Evolutionary conservation across 2,888 invertebrate species (phyloP), one percentile per base, ranked within the genome.

Genomic region (Megastigmus dorsalis): DNA sequence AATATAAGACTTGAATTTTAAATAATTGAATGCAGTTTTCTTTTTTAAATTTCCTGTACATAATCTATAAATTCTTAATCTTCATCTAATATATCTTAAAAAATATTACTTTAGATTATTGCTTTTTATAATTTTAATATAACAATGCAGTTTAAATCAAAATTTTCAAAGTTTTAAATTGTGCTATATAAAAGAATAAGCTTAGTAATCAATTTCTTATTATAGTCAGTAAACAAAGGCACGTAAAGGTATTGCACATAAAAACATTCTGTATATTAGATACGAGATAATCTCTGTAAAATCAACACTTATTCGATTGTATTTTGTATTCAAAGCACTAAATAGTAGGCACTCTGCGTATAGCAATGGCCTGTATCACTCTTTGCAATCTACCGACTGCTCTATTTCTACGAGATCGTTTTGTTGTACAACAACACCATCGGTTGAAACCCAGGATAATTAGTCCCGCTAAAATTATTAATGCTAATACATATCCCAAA

Each of bases 321-420:
- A 70, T 18, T 57, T 28, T 10, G 4, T 65, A 63, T 18, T 36
- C 5, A 41, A 65, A 50, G 13, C 30, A 43, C 80, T 81, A 88
- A 80, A 86, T 83, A 76, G 83, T 84, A 81, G 86, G 86, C 82
- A 87, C 86, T 84, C 85, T 83, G 63, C 84, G 86, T 55, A 83
- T 77, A 54, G 88, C 83, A 68, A 88, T 84, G 3, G 86, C 84
- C 80, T 87, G 87, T 76, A 88, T 85, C n/a, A 85, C 84, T 78
- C 86, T 82, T 36, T 86, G 85, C 68, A 88, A 77, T 80, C 82
- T 82, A 62, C 85, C 82, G 20, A 86, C 83, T 7, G 83, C 78
- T 68, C 86, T 82, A 83, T 86, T 87, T 79, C 87, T 85, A 50
- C 86, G 82, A 6, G 83, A 82, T 77, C 86, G 82, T 78, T 83